Percentiles rank a stretch among this genome's conserved stretches.
Conservation (phyloP, 2,113 vertebrate genomes). For the Prionailurus viverrinus region DNA sequence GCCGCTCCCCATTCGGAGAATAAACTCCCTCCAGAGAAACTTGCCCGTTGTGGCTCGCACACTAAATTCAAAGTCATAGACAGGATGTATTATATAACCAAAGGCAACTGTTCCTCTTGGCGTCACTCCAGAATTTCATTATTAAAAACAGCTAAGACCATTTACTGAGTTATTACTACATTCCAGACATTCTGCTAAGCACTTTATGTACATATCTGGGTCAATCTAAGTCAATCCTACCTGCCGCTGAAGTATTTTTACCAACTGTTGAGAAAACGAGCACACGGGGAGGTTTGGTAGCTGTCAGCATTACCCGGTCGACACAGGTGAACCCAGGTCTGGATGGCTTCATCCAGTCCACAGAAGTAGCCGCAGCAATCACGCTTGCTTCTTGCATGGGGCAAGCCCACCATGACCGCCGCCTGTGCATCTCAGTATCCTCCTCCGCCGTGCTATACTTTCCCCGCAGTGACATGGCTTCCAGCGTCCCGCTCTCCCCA, state of each 20-base stretch:
- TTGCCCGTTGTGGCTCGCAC: neutral
- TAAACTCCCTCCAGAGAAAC: neutral
- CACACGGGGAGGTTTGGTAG: neutral
- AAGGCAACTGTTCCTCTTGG: constrained; percentile 10
- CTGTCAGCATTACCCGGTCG: neutral
- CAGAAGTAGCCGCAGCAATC: neutral
- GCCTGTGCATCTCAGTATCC: fast-evolving
- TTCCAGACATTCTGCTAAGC: constrained; percentile 28
- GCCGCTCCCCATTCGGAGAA: neutral
- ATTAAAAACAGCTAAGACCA: constrained; percentile 26
- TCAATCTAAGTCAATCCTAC: neutral
- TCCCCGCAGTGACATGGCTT: neutral
- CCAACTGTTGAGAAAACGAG: neutral
- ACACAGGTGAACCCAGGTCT: neutral
- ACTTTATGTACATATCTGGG: neutral
- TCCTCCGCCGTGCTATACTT: fast-evolving
- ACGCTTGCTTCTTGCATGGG: fast-evolving
- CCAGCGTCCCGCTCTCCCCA: fast-evolving
- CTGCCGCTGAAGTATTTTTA: neutral
- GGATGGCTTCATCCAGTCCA: neutral
- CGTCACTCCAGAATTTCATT: neutral
- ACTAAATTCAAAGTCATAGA: neutral
- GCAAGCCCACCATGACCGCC: fast-evolving
- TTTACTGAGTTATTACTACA: constrained; percentile 8
- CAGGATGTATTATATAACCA: constrained; percentile 51